A percentile compares a stretch with the other conserved stretches of the same genome.
phyloP scores from a whole-genome alignment of 2,113 vertebrate species.

The Leucosticte australis region DNA sequence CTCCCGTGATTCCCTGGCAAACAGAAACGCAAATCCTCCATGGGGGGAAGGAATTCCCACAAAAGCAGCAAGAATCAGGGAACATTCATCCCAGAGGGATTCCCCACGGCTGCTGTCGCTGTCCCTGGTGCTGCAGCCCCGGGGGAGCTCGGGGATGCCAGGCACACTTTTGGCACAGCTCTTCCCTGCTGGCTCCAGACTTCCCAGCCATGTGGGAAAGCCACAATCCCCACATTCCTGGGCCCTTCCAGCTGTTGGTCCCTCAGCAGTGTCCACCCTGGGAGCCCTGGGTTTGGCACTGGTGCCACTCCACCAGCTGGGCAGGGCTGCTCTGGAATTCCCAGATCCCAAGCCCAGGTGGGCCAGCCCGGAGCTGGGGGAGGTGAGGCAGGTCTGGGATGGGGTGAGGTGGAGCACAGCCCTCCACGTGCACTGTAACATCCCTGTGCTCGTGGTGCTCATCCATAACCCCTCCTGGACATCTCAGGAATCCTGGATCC shows the following conservation, averaged over 20 bases:
- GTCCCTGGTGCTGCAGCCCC: neutral
- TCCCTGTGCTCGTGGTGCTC: fast-evolving
- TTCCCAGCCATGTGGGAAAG: neutral
- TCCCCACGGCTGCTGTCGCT: neutral
- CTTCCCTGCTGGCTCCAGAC: neutral
- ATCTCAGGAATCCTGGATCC: neutral
- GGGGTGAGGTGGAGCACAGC: neutral
- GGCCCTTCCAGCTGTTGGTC: neutral
- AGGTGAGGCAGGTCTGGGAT: neutral
- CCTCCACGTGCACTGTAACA: fast-evolving
- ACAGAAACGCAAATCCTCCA: neutral
- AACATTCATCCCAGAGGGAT: neutral
- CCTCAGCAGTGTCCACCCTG: fast-evolving
- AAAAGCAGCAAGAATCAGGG: neutral
- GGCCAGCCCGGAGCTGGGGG: fast-evolving
- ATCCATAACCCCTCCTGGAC: neutral
- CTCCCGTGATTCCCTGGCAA: neutral
- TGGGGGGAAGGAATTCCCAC: neutral
- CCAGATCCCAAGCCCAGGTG: neutral
- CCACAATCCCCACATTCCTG: fast-evolving
- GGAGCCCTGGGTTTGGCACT: neutral
- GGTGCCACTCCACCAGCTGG: neutral
- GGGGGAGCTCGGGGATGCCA: neutral
- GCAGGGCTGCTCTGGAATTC: neutral
- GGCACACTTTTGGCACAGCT: fast-evolving